Base-by-base conservation (phyloP, 2,113 vertebrate species). In the Pontoporia blainvillei region DNA sequence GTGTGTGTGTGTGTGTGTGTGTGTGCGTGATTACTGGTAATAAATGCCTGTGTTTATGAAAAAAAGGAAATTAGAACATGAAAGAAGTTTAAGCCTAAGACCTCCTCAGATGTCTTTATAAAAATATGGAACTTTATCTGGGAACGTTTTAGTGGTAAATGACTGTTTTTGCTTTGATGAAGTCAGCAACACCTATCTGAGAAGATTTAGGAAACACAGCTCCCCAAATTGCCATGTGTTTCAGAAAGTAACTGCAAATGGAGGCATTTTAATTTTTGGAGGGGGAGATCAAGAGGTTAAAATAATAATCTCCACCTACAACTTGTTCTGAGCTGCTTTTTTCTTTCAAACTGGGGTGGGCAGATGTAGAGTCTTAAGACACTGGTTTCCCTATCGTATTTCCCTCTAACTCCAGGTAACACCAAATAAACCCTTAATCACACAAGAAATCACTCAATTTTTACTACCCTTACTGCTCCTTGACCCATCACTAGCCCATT, bases 361-460 rank as follows among this genome's bases (percentile, higher is more conserved):
- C 93, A 21, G 12, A n/a, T 1, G 8, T 18, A 49, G 52, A 72
- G 79, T 29, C 67, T 57, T 46, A 6, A 6, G 62, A 93, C 88
- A 54, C 21, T 15, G 69, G 12, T 52, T 54, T 41, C 67, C 84
- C 85, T 92, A 96, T 98, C 93, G 1, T 57, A 81, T 97, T 97
- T 97, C 96, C 85, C 72, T 92, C 90, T 95, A 96, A 78, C 96
- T 97, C 97, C 96, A 96, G 96, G 97, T 96, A 97, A 97, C 94
- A 97, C 97, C 96, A 97, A 97, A 97, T 97, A 97, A 97, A 97
- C 97, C 92, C 90, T 96, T 96, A 97, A 97, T 97, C 97, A 98
- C 96, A 62, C 96, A 76, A 97, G 97, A 97, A 98, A 97, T 98
- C 97, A 98, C 92, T 98, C 96, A 96, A 59, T 36, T 97, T 98